These are phyloP conservation scores for Astur gentilis DNA, from an alignment of 2,113 vertebrate genomes.

Conservation along the genomic window DNA sequence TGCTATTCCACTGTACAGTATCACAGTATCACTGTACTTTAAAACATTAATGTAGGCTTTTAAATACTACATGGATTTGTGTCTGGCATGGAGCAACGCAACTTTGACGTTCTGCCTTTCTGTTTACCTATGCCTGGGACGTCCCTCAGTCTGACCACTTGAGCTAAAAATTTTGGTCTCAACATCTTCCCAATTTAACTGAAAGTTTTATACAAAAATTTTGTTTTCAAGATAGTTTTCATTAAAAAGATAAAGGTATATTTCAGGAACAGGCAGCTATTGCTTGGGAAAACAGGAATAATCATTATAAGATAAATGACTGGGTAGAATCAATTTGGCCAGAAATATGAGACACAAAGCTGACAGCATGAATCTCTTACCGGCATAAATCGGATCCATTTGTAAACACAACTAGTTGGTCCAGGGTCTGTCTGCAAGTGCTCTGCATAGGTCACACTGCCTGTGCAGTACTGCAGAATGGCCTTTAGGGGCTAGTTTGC, in stretches of 20 bases:
- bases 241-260: background rate
- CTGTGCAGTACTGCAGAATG: background rate
- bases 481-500: background rate
- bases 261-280: background rate
- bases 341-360: background rate
- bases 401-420: background rate
- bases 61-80: background rate
- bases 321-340: background rate
- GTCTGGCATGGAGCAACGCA: background rate
- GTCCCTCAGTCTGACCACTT: background rate
- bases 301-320: background rate
- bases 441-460: accelerated
- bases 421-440: background rate
- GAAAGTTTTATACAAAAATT: background rate
- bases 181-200: background rate
- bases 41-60: background rate
- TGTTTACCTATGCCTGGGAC: background rate
- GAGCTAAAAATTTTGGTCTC: background rate
- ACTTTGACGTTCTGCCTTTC: background rate
- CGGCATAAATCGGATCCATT: background rate
- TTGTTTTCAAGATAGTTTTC: background rate
- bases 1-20: background rate
- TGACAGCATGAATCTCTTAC: background rate
- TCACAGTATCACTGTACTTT: background rate
- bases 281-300: background rate